These are phyloP conservation scores for Acanthosepion lycidas DNA, from an alignment of 2,888 invertebrate genomes.

Conservation along the genomic window DNA sequence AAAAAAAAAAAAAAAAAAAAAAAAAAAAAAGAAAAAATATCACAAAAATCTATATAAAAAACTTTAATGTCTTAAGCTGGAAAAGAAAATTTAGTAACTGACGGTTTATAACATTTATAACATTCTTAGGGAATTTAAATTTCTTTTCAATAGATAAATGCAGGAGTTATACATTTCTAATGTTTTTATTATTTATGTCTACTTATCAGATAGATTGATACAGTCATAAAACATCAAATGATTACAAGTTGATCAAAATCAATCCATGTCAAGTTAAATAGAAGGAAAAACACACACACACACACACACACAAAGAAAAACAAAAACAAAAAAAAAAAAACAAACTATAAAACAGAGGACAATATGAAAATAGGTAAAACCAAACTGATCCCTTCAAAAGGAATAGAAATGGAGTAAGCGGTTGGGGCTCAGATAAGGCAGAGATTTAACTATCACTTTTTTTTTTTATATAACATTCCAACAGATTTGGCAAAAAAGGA, in stretches of 20 bases:
- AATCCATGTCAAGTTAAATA: background rate
- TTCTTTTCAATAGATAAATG: no score
- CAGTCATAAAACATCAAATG: background rate
- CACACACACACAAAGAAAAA: background rate
- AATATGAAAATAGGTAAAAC: background rate
- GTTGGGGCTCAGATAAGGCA: background rate
- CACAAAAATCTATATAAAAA: no score
- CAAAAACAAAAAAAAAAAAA: background rate
- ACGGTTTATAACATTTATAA: no score
- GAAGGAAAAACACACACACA: background rate
- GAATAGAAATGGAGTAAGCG: background rate
- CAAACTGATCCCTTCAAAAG: constrained; percentile 43
- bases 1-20: no score
- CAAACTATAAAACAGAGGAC: background rate
- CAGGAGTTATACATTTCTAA: no score
- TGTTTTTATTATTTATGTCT: background rate
- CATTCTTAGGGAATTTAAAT: no score
- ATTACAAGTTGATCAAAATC: background rate
- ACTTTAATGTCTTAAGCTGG: no score
- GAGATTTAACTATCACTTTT: background rate
- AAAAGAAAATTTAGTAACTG: no score
- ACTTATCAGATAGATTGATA: background rate
- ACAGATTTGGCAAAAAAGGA: constrained; percentile 6
- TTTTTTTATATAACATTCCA: background rate
- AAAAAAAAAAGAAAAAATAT: no score